Percentiles rank a stretch among this genome's conserved stretches.
These are phyloP conservation scores for Phragmatobia fuliginosa DNA, from an alignment of 2,888 invertebrate genomes.

Conservation along the genomic window DNA sequence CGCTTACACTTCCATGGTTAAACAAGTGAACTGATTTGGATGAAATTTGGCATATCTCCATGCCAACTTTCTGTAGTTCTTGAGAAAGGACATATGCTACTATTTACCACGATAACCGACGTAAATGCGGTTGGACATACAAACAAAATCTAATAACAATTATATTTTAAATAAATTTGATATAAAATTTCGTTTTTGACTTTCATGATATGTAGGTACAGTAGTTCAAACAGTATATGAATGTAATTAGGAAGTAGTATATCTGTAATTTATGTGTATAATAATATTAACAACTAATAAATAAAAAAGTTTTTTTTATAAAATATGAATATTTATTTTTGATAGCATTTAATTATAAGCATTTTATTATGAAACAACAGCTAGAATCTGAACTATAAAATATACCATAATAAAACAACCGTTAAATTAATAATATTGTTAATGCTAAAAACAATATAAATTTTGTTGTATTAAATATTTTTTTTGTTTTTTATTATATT, in stretches of 20 bases:
- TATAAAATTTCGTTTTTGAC: no score
- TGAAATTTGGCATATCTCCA: no score
- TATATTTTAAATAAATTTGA: no score
- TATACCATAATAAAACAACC: conserved; percentile 31
- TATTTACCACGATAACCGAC: no score
- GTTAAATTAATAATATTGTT: conserved; percentile 32
- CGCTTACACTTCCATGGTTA: no score
- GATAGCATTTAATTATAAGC: conserved; percentile 45
- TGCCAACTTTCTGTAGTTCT: no score
- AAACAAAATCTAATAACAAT: no score
- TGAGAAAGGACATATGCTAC: no score
- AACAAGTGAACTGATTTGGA: no score
- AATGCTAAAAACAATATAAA: conserved; percentile 30
- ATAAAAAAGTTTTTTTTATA: conserved; percentile 15
- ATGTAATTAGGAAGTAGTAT: not conserved
- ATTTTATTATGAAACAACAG: conserved; percentile 38
- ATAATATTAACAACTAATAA: not conserved
- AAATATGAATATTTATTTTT: conserved; percentile 44
- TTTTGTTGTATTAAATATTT: conserved; percentile 15
- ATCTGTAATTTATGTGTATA: not conserved
- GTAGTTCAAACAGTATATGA: not conserved
- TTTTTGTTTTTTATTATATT: conserved; percentile 25
- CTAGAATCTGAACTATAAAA: conserved; percentile 36
- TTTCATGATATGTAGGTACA: not conserved
- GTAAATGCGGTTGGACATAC: no score